Base-by-base conservation (phyloP, 2,888 invertebrate genomes). In the Eugnorisma glareosa region DNA sequence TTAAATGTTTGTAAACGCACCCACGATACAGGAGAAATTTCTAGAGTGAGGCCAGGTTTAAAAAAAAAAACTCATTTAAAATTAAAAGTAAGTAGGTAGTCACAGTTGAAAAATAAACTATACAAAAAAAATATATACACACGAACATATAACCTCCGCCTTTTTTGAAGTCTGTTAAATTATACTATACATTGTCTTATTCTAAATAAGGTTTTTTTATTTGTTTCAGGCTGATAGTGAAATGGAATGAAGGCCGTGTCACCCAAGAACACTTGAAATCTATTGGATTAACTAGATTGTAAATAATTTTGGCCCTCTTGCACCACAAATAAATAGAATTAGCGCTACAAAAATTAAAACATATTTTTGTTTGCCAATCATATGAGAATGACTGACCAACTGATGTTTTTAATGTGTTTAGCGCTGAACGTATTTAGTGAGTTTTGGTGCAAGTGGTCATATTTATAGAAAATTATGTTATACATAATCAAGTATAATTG, bases 161-260 rank as follows among this genome's bases (percentile, higher is more conserved):
- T n/a, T n/a, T n/a, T n/a, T n/a, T n/a, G n/a, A n/a, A n/a, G n/a
- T n/a, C n/a, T n/a, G n/a, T n/a, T n/a, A 15, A 28, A 28, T 7
- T 59, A 13, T 18, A 0, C 35, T 5, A 11, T 21, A 15, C 8
- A n/a, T 40, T n/a, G 8, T 40, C 18, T 40, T 21, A 35, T 66
- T 70, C 5, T 70, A 18, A 69, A 28, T 68, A 51, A 43, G 15
- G 0, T 64, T 3, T 24, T 10, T 37, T 28, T 45, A 79, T 82
- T 86, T 77, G 68, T 93, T 93, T 61, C 90, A 97, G 97, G 79
- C 91, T 97, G 66, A 94, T 94, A 80, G 95, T 97, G 21, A 96
- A 96, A 74, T 95, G 96, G 40, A 91, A 93, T 37, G 97, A 97
- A 89, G 97, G 97, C 0, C 92, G 96, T 6, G 90, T 97, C 40